Percentiles rank a stretch among this genome's conserved stretches.
phyloP scores from a whole-genome alignment of 2,888 invertebrate species.

The Malthinus seriepunctatus region DNA sequence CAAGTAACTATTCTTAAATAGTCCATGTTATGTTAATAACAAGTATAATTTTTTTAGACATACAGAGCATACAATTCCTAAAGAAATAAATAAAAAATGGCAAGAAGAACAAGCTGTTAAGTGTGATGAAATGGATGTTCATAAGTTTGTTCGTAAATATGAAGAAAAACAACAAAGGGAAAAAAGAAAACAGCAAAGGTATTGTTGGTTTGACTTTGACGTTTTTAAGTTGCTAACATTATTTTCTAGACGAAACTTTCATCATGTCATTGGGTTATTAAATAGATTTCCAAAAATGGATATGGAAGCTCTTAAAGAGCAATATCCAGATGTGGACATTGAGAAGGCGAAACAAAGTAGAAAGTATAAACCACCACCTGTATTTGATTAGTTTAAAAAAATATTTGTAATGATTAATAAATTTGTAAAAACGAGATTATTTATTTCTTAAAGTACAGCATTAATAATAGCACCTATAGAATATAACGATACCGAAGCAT shows the following conservation, averaged over 20 bases:
- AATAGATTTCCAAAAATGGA: constrained; percentile 79
- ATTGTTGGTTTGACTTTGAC: background rate
- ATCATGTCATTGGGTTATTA: constrained; percentile 70
- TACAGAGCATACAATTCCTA: constrained; percentile 68
- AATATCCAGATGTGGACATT: constrained; percentile 78
- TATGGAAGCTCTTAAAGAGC: constrained; percentile 66
- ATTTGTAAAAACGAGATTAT: constrained; percentile 11
- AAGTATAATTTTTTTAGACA: constrained; percentile 45
- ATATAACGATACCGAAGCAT: constrained; percentile 6
- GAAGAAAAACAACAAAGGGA: constrained; percentile 61
- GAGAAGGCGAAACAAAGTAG: constrained; percentile 63
- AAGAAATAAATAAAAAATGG: constrained; percentile 69
- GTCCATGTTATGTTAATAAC: background rate
- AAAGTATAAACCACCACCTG: constrained; percentile 66
- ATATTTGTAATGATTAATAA: background rate
- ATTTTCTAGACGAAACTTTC: constrained; percentile 59
- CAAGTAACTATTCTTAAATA: constrained; percentile 43
- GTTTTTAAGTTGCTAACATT: constrained; percentile 8
- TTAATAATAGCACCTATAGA: constrained; percentile 16
- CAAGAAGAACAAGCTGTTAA: constrained; percentile 59
- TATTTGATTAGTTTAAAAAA: constrained; percentile 34
- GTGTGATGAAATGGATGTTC: constrained; percentile 64
- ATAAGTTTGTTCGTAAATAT: constrained; percentile 63
- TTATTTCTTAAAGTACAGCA: constrained; percentile 13
- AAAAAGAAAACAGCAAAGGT: constrained; percentile 11